Base-by-base conservation (phyloP, 1,140 invertebrate species). In the Hypsibius dujardini region DNA sequence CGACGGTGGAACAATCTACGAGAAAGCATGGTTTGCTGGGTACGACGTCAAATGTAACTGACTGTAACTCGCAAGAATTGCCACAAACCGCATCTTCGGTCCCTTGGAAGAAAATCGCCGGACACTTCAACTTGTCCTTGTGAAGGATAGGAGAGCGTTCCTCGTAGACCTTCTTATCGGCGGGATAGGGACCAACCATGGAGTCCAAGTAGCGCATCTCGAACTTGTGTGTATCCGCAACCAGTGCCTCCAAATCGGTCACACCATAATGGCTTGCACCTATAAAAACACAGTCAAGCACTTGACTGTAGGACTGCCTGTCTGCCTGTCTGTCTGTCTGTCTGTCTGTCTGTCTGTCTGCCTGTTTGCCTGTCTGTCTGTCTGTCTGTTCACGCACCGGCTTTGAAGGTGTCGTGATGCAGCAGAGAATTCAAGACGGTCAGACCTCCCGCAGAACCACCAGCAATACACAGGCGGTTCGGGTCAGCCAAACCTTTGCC, bases 361-460 rank as follows among this genome's bases (percentile, higher is more conserved):
- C 28, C 28, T 28, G 28, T 28, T 28, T 28, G 28, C 28, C 28
- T 28, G 28, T 28, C 28, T 28, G 28, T 28, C 28, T 28, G 28
- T 28, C 28, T 28, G 28, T 28, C 28, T 28, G 28, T 28, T 12
- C 40, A 50, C 56, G 47, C 71, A 79, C 78, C 78, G 72, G 76
- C 77, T 75, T 77, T 77, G 73, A 79, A 80, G 28, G 75, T 75
- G 71, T 77, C 71, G 59, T 72, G 76, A 28, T 70, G 12, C 59
- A 79, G 78, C 75, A 7, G 79, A 72, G 70, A 77, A 77, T 42
- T 77, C 76, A 3, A 81, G 72, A 15, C 79, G 46, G 79, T 78
- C 71, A 79, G 80, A 14, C 80, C 80, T n/a, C 80, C 79, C 67
- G 80, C 79, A 2, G 80, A 81, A 50, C 77, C 75, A 12, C 80